Conservation (phyloP, 2,888 invertebrate species). For the Seira ritae region DNA sequence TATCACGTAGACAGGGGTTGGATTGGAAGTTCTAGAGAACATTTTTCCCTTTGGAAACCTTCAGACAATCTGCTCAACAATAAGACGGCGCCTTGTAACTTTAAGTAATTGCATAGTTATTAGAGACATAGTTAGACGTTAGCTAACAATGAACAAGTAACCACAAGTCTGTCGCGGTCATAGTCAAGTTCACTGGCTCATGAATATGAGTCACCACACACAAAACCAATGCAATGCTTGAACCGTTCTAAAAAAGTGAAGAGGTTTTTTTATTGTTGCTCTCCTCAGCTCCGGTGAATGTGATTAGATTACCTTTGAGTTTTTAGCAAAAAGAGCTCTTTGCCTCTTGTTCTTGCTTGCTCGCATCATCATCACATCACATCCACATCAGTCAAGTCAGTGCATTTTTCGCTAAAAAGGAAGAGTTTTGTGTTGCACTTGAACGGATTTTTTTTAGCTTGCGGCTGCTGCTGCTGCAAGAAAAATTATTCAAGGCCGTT, state of each 20-base stretch:
- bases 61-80: neutral
- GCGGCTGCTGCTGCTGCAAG: neutral
- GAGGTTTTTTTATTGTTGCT: neutral
- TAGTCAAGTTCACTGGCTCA: conserved; percentile 3
- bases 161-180: neutral
- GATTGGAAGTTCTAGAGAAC: too few relatives aligned
- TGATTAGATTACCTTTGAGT: too few relatives aligned
- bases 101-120: too few relatives aligned
- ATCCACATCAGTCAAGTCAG: too few relatives aligned
- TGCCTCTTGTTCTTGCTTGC: neutral
- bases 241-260: too few relatives aligned
- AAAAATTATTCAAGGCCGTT: conserved; percentile 20
- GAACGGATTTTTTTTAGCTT: neutral
- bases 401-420: neutral
- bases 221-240: too few relatives aligned
- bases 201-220: neutral
- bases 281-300: neutral
- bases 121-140: neutral
- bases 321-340: too few relatives aligned
- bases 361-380: neutral
- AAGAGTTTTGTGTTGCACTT: neutral
- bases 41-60: neutral
- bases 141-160: neutral
- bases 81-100: neutral
- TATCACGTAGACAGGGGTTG: too few relatives aligned